Base-by-base conservation (phyloP, 2,797 vertebrate genomes). In the Bryconaethiops microstoma region DNA sequence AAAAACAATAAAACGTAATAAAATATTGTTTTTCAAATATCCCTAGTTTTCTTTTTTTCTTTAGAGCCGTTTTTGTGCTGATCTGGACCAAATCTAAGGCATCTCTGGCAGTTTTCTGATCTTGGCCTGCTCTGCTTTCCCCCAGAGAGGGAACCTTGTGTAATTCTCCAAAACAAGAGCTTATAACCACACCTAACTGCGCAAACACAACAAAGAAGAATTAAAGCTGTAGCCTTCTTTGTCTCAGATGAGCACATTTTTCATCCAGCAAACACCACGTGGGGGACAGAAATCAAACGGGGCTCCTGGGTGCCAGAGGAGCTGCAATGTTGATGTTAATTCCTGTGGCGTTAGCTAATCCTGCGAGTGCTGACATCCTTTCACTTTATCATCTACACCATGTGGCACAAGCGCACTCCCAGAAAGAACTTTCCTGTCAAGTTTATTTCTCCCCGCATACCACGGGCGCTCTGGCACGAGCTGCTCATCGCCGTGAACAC, bases 311-410 rank as follows among this genome's bases (percentile, higher is more conserved):
- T 57, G 80, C 63, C 75, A 73, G 75, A 71, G 48, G 71, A 77
- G 77, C 87, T 70, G 70, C 75, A 81, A 87, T 81, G 57, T 77
- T 83, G 85, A 86, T 85, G 83, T 72, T 88, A 86, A 90, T 89
- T 92, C 87, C 87, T 83, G 80, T 83, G 83, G 86, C 76, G 84
- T 83, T 87, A 90, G 85, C 78, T 90, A 89, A 91, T 89, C 89
- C 88, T 73, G 29, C 17, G 65, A 83, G 83, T 80, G 83, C 83
- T 83, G 77, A 88, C 88, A 88, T 88, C 86, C 85, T 86, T 85
- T 73, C 81, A 60, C 88, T 88, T 89, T 89, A 91, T 90, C 88
- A 76, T 83, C 78, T 82, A 73, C 45, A 79, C 77, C 83, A 86
- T 76, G 82, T 80, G 81, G 85, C 78, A 85, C 80, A 52, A 52